Conservation (phyloP, 2,797 vertebrate species). For the Scolopax bukidnonensis region DNA sequence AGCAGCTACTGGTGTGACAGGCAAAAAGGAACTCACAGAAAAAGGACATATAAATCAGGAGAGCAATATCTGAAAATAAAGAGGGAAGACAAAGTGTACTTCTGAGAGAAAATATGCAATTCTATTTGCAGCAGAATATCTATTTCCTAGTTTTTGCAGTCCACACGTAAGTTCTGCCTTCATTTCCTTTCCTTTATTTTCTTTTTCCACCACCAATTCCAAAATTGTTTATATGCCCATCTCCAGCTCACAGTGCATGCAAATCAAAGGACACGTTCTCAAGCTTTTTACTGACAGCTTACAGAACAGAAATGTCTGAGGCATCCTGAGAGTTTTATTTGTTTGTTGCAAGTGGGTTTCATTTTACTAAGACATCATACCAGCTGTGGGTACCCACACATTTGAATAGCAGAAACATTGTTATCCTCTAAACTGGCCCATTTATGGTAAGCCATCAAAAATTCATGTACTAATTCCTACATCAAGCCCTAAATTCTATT, state of each 20-base stretch:
- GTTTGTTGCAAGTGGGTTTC: not conserved
- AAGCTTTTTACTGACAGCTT: not conserved
- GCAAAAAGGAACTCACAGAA: not conserved
- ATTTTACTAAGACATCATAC: not conserved
- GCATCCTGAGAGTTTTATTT: not conserved
- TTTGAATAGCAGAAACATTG: not conserved
- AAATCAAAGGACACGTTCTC: not conserved
- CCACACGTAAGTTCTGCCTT: not conserved
- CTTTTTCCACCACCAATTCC: not conserved
- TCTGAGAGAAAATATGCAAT: not conserved
- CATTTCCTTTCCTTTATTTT: not conserved
- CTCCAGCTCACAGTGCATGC: not conserved
- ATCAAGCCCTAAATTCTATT: not conserved
- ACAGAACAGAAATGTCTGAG: not conserved
- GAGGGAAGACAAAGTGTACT: not conserved
- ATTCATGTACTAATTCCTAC: not conserved
- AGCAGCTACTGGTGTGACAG: not conserved
- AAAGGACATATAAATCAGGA: not conserved
- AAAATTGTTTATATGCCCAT: not conserved
- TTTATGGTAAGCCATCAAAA: not conserved
- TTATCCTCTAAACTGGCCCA: not conserved
- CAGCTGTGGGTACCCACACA: not conserved
- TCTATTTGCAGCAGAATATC: not conserved
- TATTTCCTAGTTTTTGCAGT: not conserved
- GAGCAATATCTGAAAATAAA: not conserved